phyloP scores from a whole-genome alignment of 2,113 vertebrate genomes.

The Leptodactylus fuscus region DNA sequence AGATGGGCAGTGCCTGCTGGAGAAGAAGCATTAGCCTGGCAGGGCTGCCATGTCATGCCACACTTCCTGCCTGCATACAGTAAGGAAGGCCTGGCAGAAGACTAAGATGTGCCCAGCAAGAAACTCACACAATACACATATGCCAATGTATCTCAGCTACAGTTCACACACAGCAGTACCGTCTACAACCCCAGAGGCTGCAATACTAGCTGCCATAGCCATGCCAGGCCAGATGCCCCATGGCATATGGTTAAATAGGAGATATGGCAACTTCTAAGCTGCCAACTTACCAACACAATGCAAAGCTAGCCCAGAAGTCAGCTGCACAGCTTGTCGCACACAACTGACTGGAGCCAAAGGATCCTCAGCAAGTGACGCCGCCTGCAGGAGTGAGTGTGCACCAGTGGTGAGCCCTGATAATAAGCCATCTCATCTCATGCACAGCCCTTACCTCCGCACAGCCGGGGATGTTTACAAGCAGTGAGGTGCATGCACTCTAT shows the following conservation, averaged over 20 bases:
- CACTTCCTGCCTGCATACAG: conserved; percentile 8
- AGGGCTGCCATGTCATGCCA: conserved; percentile 7
- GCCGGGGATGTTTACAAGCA: conserved; percentile 34
- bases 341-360: background rate
- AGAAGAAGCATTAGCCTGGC: too few species aligned
- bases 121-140: background rate
- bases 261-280: background rate
- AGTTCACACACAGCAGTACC: background rate
- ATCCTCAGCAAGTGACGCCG: too few species aligned
- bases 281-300: background rate
- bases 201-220: background rate
- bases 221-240: background rate
- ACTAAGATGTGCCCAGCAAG: background rate
- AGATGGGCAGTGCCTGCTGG: background rate
- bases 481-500: background rate
- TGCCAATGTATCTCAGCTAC: background rate
- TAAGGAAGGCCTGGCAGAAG: background rate
- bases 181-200: background rate
- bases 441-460: conserved; percentile 34
- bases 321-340: background rate
- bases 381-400: background rate
- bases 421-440: too few species aligned
- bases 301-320: background rate
- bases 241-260: background rate
- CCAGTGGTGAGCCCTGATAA: too few species aligned